These are phyloP conservation scores for Monodelphis domestica DNA, from an alignment of 2,797 vertebrate species.

Conservation along the genomic window DNA sequence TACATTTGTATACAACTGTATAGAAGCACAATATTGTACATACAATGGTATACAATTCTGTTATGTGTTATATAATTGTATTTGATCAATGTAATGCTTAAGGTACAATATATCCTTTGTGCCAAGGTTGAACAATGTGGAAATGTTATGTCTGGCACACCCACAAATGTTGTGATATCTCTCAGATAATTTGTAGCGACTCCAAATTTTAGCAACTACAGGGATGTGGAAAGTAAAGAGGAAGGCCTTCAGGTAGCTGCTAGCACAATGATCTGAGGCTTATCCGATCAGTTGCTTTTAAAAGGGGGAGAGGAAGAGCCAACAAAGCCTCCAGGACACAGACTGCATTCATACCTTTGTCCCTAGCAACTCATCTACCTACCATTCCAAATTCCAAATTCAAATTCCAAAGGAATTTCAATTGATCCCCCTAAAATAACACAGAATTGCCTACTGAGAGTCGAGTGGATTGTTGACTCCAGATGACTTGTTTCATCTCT, in stretches of 20 bases:
- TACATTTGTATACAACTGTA: not conserved
- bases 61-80: not conserved
- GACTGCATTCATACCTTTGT: not conserved
- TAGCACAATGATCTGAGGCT: not conserved
- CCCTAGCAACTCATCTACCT: not conserved
- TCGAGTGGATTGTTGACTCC: not conserved
- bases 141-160: not conserved
- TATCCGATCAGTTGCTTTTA: not conserved
- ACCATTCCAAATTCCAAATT: no score
- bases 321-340: not conserved
- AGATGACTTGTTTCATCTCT: not conserved
- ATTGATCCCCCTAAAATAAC: not conserved
- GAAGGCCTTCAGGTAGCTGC: not conserved
- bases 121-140: not conserved
- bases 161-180: not conserved
- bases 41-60: not conserved
- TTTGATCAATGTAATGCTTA: not conserved
- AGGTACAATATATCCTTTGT: not conserved
- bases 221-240: not conserved
- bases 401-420: not conserved
- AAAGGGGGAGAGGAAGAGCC: not conserved
- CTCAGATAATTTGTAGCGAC: not conserved
- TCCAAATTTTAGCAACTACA: not conserved
- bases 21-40: not conserved
- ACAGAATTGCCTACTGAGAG: not conserved